A percentile compares a stretch with the other conserved stretches of the same genome.
Conservation (phyloP, 2,797 vertebrate genomes). For the Petrocephalus sullivani region DNA sequence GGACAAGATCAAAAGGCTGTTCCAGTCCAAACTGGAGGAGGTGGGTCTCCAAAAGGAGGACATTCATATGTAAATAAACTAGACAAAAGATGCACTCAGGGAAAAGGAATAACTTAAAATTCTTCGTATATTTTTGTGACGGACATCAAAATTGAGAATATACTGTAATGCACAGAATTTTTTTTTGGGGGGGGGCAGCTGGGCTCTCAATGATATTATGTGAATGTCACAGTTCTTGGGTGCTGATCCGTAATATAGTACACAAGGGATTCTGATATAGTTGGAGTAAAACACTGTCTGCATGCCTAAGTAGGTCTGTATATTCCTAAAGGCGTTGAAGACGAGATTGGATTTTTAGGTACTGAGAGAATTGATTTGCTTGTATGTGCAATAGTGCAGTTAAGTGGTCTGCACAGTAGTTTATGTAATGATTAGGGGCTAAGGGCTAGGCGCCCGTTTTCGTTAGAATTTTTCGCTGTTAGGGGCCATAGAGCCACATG, state of each 20-base stretch:
- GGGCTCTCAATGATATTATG: neutral
- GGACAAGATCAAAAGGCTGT: constrained; percentile 86
- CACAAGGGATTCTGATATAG: neutral
- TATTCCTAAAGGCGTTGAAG: neutral
- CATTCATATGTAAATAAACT: constrained; percentile 14
- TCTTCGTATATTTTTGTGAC: neutral
- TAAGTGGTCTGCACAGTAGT: too few relatives aligned
- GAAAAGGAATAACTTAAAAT: constrained; percentile 5
- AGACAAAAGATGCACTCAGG: neutral
- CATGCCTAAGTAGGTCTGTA: neutral
- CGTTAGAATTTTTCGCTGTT: too few relatives aligned
- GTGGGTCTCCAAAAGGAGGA: constrained; percentile 50
- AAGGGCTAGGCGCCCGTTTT: too few relatives aligned
- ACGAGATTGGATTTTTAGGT: neutral
- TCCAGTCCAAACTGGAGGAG: constrained; percentile 95
- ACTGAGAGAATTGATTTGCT: neutral
- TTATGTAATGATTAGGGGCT: too few relatives aligned
- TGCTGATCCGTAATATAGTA: neutral
- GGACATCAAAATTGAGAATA: constrained; percentile 7
- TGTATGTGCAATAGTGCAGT: too few relatives aligned
- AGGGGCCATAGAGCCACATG: too few relatives aligned
- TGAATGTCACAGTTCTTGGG: neutral
- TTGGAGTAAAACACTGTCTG: neutral
- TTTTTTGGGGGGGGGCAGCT: neutral
- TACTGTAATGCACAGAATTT: neutral